phyloP scores from a whole-genome alignment of 2,113 vertebrate genomes.

The Xenopus borealis region DNA sequence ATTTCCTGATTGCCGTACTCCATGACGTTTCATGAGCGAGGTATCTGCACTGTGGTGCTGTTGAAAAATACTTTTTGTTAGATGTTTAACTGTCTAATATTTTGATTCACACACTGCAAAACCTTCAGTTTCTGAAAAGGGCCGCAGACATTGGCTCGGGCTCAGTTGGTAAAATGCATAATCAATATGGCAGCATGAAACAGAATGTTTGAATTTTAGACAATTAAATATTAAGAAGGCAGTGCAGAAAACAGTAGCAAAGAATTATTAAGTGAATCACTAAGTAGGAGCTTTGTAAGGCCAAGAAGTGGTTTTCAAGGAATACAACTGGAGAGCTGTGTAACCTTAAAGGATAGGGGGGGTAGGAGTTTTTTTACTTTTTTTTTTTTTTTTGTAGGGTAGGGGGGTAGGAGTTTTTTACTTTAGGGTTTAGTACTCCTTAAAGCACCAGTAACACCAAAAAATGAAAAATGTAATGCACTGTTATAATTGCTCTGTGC shows the following conservation, averaged over 20 bases:
- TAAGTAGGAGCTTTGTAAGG: too few species aligned
- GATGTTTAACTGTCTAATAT: conserved; percentile 25
- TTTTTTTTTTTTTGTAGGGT: too few species aligned
- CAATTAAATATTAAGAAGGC: conserved; percentile 42
- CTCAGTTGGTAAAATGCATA: conserved; percentile 37
- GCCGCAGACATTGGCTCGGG: conserved; percentile 37
- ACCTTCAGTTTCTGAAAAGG: conserved; percentile 25
- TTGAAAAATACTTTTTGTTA: neutral
- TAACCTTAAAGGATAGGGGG: too few species aligned
- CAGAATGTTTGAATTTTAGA: conserved; percentile 41
- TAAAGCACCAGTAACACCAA: too few species aligned
- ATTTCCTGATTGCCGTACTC: too few species aligned
- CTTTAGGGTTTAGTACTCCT: too few species aligned
- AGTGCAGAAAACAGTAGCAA: conserved; percentile 8
- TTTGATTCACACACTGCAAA: neutral
- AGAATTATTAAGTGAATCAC: neutral
- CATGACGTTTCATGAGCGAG: too few species aligned
- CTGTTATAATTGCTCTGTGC: too few species aligned
- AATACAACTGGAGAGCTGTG: too few species aligned
- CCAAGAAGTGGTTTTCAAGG: neutral
- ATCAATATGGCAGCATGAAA: conserved; percentile 40
- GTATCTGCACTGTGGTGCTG: too few species aligned
- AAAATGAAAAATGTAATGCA: neutral
- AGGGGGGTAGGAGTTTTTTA: too few species aligned
- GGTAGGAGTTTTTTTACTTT: too few species aligned